Conservation (phyloP, 1,140 invertebrate species). For the Nephila pilipes region DNA sequence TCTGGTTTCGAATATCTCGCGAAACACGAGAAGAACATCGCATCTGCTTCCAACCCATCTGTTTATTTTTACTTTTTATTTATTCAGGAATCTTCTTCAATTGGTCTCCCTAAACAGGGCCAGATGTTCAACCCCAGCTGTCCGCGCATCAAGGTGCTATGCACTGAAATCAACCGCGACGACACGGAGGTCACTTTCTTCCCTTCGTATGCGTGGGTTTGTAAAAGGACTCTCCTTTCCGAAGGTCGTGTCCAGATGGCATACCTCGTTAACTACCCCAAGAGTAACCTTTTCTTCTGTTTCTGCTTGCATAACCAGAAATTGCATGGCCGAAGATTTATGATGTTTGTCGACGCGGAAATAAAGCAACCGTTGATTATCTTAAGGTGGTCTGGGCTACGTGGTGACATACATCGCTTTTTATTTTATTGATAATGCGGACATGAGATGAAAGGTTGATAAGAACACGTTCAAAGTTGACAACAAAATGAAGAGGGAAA, state of each 20-base stretch:
- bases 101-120: background rate
- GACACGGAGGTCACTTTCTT: slow-evolving; percentile 26
- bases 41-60: background rate
- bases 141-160: background rate
- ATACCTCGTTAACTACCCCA: background rate
- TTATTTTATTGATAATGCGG: too few species aligned
- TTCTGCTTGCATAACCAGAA: too few species aligned
- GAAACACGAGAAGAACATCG: background rate
- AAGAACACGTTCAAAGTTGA: too few species aligned
- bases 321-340: too few species aligned
- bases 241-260: slow-evolving; percentile 13
- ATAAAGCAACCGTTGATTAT: too few species aligned
- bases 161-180: background rate
- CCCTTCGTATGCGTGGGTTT: background rate
- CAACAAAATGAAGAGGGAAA: too few species aligned
- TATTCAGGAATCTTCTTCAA: background rate
- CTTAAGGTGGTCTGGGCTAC: too few species aligned
- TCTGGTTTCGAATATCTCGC: too few species aligned
- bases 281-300: background rate
- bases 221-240: background rate
- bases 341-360: too few species aligned
- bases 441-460: too few species aligned
- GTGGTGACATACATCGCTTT: too few species aligned
- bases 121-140: slow-evolving; percentile 5
- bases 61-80: background rate